A percentile compares a stretch with the other conserved stretches of the same genome.
These are phyloP conservation scores for Archilochus colubris DNA, from an alignment of 2,113 vertebrate species.

Conservation along the genomic window DNA sequence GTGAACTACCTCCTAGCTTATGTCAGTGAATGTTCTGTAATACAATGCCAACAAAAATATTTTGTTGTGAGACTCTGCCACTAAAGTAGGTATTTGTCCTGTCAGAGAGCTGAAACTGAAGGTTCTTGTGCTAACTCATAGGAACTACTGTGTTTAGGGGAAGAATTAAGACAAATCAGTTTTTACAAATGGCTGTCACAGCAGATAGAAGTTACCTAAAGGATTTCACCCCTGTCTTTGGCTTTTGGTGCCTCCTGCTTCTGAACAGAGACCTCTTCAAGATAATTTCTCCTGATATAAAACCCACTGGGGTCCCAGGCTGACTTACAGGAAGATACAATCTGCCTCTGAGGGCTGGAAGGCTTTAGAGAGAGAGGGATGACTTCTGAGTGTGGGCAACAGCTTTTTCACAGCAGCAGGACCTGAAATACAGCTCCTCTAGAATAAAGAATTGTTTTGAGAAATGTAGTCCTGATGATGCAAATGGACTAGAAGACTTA, in stretches of 20 bases:
- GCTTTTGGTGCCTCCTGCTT: not conserved
- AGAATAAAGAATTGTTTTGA: conserved; percentile 22
- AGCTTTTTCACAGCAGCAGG: not conserved
- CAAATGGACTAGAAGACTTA: not conserved
- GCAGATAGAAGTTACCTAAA: not conserved
- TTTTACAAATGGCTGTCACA: not conserved
- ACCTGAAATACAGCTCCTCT: conserved; percentile 11
- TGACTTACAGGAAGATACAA: not conserved
- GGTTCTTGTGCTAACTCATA: not conserved
- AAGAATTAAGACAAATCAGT: not conserved
- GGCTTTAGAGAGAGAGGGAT: not conserved
- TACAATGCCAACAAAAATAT: not conserved
- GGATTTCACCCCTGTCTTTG: not conserved
- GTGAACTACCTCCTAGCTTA: not conserved
- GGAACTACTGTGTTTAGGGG: not conserved
- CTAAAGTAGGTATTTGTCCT: not conserved
- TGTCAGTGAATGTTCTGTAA: not conserved
- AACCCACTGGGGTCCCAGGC: not conserved
- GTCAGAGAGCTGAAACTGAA: not conserved
- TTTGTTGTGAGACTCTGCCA: not conserved
- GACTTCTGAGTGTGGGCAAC: not conserved
- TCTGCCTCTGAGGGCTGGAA: not conserved
- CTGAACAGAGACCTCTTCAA: not conserved
- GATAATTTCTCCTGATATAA: not conserved
- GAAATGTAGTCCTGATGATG: not conserved